A percentile compares a stretch with the other conserved stretches of the same genome.
Conservation (phyloP, 2,797 vertebrate species). For the Myotis findleyi region DNA sequence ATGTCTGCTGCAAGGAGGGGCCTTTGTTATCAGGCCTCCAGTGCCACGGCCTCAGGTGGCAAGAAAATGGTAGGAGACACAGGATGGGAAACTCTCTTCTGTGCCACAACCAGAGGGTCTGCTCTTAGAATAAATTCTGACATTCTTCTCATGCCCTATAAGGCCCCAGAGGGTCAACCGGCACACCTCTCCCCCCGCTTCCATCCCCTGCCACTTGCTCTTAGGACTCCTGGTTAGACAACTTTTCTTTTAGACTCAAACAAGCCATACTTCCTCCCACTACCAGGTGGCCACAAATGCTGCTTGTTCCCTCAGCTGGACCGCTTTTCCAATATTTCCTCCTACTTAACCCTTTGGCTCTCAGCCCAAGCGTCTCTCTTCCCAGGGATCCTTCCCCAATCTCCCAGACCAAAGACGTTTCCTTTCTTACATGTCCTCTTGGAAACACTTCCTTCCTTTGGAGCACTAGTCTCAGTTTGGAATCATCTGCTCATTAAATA, state of each 20-base stretch:
- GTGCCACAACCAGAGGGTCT: neutral
- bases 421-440: neutral
- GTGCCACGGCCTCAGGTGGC: neutral
- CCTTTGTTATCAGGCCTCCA: neutral
- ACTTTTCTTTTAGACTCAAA: neutral
- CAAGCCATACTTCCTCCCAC: neutral
- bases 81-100: neutral
- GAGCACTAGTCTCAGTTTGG: neutral
- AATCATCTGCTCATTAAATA: neutral
- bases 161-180: rapidly evolving
- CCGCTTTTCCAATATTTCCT: neutral
- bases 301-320: neutral
- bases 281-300: rapidly evolving
- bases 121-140: neutral
- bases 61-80: neutral
- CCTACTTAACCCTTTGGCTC: neutral
- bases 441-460: neutral
- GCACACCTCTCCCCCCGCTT: neutral
- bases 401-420: neutral
- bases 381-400: neutral
- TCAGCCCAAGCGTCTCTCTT: neutral
- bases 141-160: neutral
- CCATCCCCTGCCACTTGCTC: neutral
- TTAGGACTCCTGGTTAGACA: neutral
- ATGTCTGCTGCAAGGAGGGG: neutral